Conservation (phyloP, 2,797 vertebrate genomes). For the Potorous gilbertii region DNA sequence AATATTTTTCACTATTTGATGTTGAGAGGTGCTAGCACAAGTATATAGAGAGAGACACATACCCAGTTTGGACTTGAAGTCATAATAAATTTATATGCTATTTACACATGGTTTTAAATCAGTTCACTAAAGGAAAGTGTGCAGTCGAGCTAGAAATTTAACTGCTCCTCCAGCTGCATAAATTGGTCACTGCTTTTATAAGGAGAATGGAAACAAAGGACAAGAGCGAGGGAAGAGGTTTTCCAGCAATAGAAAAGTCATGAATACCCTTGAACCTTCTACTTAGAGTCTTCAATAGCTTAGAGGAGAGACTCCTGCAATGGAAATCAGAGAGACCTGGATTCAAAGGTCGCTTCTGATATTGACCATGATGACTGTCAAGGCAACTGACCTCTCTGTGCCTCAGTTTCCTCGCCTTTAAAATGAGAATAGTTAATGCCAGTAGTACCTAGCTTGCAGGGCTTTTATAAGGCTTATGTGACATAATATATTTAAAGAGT, state of each 20-base stretch:
- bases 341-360: background rate
- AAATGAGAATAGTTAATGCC: background rate
- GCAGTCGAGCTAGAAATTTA: slow-evolving; percentile 29
- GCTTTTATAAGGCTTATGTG: background rate
- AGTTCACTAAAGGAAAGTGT: slow-evolving; percentile 54
- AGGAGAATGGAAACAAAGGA: background rate
- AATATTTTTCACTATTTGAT: slow-evolving; percentile 46
- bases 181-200: background rate
- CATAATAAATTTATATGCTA: slow-evolving; percentile 66
- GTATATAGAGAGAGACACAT: slow-evolving; percentile 41
- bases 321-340: background rate
- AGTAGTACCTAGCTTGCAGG: background rate
- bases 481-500: background rate
- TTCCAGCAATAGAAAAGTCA: background rate
- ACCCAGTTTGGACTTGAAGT: slow-evolving; percentile 59
- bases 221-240: background rate
- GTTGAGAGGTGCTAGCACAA: slow-evolving; percentile 17
- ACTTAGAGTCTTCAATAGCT: background rate
- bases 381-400: background rate
- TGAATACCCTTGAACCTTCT: background rate
- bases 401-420: background rate
- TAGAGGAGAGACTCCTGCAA: background rate
- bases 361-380: background rate
- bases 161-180: slow-evolving; percentile 38
- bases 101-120: slow-evolving; percentile 63